Evolutionary conservation across 2,113 vertebrate genomes (phyloP).

Genomic region (Anas platyrhynchos): DNA sequence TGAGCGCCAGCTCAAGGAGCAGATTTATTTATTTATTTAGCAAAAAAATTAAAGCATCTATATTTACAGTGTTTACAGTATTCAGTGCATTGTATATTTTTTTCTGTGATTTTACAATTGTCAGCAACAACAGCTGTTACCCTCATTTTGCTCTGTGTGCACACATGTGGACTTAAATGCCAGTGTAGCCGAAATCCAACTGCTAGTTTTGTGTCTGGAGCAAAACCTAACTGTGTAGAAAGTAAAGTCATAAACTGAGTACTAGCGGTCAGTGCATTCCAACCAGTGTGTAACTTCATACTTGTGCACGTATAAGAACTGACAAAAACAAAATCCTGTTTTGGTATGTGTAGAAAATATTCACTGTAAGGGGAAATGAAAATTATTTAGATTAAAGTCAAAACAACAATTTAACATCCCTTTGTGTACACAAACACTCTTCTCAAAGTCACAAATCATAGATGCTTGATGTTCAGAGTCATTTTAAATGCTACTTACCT

Average conservation of each 20-base stretch:
- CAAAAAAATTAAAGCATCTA: not conserved
- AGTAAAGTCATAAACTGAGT: not conserved
- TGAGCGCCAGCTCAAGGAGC: not conserved
- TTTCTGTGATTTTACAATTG: not conserved
- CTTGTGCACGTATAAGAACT: not conserved
- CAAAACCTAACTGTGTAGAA: not conserved
- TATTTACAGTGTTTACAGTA: not conserved
- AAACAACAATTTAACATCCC: slow-evolving; percentile 77
- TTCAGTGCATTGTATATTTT: not conserved
- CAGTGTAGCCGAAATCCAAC: not conserved
- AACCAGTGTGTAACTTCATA: not conserved
- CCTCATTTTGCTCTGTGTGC: not conserved
- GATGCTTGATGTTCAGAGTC: slow-evolving; percentile 62
- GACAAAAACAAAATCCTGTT: slow-evolving; percentile 19
- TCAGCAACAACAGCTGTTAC: not conserved
- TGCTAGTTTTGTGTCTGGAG: not conserved
- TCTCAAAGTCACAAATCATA: slow-evolving; percentile 77
- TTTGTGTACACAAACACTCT: slow-evolving; percentile 75
- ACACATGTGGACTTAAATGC: fast-evolving
- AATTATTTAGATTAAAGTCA: slow-evolving; percentile 71
- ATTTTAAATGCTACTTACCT: slow-evolving; percentile 77
- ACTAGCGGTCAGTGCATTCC: not conserved
- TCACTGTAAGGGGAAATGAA: slow-evolving; percentile 49
- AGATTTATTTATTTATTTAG: not conserved
- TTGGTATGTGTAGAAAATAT: slow-evolving; percentile 35